Evolutionary conservation across 2,113 vertebrate genomes (phyloP).

Genomic region (Clarias gariepinus): DNA sequence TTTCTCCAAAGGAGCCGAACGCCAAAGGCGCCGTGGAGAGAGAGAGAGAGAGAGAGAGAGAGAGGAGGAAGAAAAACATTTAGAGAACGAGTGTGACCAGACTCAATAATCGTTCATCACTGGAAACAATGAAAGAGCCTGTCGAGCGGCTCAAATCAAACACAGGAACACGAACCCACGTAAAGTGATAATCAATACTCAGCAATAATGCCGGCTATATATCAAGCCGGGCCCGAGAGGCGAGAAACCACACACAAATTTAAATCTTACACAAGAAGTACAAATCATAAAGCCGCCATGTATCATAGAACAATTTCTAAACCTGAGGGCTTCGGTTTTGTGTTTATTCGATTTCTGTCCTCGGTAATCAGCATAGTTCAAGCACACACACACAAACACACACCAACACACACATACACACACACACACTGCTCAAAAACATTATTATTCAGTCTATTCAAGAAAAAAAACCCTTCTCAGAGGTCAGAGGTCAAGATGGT

Average conservation of each 20-base stretch:
- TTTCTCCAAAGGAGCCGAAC: conserved; percentile 31
- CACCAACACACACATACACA: not conserved
- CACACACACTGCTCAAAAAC: not conserved
- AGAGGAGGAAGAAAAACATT: conserved; percentile 38
- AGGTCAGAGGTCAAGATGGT: conserved; percentile 14
- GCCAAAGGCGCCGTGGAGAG: conserved; percentile 18
- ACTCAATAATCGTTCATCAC: conserved; percentile 48
- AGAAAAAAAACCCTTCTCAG: not conserved
- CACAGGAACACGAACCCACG: conserved; percentile 11
- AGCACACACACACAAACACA: not conserved
- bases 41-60: conserved; percentile 26
- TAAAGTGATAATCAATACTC: conserved; percentile 49
- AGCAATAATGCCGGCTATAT: conserved; percentile 33
- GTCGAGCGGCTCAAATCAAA: conserved; percentile 40
- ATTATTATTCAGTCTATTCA: not conserved
- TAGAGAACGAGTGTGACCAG: conserved; percentile 43
- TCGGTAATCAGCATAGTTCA: not conserved
- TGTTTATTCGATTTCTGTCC: conserved; percentile 17
- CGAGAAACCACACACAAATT: not conserved
- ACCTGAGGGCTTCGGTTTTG: not conserved
- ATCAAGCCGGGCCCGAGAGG: conserved; percentile 17
- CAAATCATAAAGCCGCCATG: conserved; percentile 17
- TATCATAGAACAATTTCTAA: not conserved
- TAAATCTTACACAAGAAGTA: conserved; percentile 10
- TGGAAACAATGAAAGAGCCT: conserved; percentile 39